Percentiles rank a stretch among this genome's conserved stretches.
These are phyloP conservation scores for Athalia cordata DNA, from an alignment of 2,888 invertebrate genomes.

Conservation along the genomic window DNA sequence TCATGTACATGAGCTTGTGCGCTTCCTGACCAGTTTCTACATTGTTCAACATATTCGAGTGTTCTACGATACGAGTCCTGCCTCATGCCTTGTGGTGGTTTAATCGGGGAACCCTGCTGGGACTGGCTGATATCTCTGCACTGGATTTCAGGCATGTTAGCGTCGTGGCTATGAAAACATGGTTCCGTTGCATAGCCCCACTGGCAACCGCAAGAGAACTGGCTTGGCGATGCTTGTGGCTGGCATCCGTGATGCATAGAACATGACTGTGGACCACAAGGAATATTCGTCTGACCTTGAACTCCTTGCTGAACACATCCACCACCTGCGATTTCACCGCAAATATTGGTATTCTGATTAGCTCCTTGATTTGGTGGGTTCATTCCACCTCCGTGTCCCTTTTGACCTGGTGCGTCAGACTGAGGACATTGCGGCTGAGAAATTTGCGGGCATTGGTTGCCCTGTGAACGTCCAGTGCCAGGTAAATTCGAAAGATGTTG, in stretches of 20 bases:
- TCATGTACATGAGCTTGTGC: constrained; percentile 72
- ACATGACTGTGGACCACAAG: constrained; percentile 29
- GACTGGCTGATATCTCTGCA: constrained; percentile 83
- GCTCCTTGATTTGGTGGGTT: constrained; percentile 8
- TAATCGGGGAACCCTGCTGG: constrained; percentile 68
- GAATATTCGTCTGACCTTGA: constrained; percentile 23
- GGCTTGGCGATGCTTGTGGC: constrained; percentile 52
- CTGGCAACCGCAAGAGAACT: constrained; percentile 68
- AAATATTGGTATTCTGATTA: neutral
- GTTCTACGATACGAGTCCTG: constrained; percentile 93
- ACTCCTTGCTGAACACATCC: constrained; percentile 49
- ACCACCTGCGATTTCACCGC: neutral
- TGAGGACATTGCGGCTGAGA: constrained; percentile 13
- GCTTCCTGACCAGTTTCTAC: constrained; percentile 85
- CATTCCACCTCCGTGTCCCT: neutral
- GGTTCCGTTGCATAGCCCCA: constrained; percentile 77
- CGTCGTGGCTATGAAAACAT: constrained; percentile 73
- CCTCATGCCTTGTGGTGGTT: constrained; percentile 80
- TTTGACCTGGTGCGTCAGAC: neutral
- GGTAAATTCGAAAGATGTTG: constrained; percentile 49
- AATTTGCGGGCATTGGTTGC: constrained; percentile 18
- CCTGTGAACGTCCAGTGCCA: constrained; percentile 48
- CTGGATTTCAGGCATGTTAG: constrained; percentile 78
- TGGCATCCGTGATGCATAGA: constrained; percentile 56
- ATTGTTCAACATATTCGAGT: constrained; percentile 89